These are phyloP conservation scores for Halcyon chelicuti DNA, from an alignment of 2,797 vertebrate genomes.

Conservation along the genomic window DNA sequence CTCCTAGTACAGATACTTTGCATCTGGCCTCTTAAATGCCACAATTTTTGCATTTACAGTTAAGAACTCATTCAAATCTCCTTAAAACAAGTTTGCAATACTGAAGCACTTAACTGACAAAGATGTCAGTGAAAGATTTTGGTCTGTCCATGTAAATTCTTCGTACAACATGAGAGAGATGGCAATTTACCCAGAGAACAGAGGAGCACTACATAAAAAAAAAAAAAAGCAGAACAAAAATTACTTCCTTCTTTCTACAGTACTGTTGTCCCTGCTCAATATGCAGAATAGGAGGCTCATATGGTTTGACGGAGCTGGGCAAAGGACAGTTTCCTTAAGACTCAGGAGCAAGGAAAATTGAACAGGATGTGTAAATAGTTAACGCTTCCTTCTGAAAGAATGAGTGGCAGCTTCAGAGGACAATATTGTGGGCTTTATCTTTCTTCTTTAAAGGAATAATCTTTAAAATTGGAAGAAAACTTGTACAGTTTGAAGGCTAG, in stretches of 20 bases:
- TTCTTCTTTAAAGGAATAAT: background rate
- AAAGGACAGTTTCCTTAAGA: background rate
- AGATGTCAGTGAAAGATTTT: background rate
- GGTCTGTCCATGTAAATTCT: background rate
- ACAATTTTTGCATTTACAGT: background rate
- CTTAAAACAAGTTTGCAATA: background rate
- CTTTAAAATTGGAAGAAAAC: background rate
- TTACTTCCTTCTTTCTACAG: background rate
- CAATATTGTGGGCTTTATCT: background rate
- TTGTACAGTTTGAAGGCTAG: background rate
- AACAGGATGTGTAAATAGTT: background rate
- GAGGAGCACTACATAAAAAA: background rate
- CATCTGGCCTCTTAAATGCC: background rate
- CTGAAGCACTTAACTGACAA: background rate
- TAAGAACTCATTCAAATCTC: background rate
- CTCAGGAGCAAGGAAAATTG: background rate
- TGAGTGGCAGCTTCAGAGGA: background rate
- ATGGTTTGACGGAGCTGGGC: background rate
- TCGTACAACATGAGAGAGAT: background rate
- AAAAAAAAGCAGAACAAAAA: background rate
- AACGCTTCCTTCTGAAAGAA: background rate
- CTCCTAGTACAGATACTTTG: background rate
- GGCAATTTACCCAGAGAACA: background rate
- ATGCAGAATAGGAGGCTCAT: background rate
- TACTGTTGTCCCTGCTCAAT: background rate